These are phyloP conservation scores for Meteorus colon DNA, from an alignment of 2,888 invertebrate genomes.

Conservation along the genomic window DNA sequence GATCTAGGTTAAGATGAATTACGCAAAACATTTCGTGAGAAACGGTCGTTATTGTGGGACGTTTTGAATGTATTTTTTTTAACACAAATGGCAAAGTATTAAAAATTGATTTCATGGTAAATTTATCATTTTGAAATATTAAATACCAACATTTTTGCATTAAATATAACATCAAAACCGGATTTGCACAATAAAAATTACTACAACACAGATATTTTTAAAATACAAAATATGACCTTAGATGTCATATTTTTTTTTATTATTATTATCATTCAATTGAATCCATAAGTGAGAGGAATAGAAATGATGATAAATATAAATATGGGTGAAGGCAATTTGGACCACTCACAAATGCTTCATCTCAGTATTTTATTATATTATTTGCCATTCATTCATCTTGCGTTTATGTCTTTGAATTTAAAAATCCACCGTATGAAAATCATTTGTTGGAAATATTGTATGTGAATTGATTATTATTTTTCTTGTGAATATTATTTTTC, in stretches of 20 bases:
- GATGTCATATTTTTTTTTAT: background rate
- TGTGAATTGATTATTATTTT: background rate
- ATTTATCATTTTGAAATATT: too few species aligned
- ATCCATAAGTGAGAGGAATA: conserved; percentile 8
- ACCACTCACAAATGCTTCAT: background rate
- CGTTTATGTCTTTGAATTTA: background rate
- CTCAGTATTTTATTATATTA: background rate
- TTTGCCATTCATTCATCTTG: conserved; percentile 3
- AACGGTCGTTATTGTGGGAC: background rate
- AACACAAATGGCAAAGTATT: background rate
- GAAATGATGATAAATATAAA: conserved; percentile 4
- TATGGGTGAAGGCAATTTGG: conserved; percentile 2
- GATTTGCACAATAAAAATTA: background rate
- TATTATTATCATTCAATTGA: background rate
- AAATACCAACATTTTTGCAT: background rate
- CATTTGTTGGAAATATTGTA: background rate
- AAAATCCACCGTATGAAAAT: background rate
- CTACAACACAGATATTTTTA: background rate
- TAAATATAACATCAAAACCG: background rate
- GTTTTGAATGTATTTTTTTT: background rate
- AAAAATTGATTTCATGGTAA: background rate
- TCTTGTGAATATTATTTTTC: background rate
- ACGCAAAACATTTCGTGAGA: background rate
- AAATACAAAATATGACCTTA: background rate
- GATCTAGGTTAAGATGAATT: conserved; percentile 12